Evolutionary conservation across 64 coral and sea anemone genomes (phyloP), one percentile per base, ranked within the genome.

Genomic region (Montipora foliosa): DNA sequence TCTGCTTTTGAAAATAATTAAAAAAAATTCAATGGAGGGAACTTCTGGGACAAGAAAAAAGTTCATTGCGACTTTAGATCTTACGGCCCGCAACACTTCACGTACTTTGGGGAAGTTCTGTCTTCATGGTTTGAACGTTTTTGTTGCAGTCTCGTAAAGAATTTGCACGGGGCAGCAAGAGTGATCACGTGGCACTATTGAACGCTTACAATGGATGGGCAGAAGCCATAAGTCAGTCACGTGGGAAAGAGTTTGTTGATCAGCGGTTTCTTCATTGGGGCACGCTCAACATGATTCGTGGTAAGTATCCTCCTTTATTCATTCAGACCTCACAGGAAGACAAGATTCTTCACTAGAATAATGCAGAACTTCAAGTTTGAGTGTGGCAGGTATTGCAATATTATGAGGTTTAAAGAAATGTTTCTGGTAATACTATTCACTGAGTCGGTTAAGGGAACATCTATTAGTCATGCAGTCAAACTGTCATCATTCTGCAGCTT

Each of bases 281-380:
- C 44, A 96, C 95, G 8, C 95, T 96, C 10, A 96, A 93, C 57
- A 96, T 96, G 95, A 96, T 96, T 8, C 74, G 91, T 60, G 95
- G 95, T 96, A 72, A 4, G 93, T 79, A n/a, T 19, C 60, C 9
- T 24, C 3, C 13, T 12, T 64, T 64, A 64, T 64, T 64, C 61
- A 64, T 64, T 64, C 19, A 7, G 0, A 64, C 37, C 37, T 37
- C 37, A 37, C 37, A 37, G 37, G 37, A 37, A 37, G 37, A 37
- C 37, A 37, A 37, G 37, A 37, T 37, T 37, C 37, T 37, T 37
- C 37, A 37, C 37, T 37, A 37, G 37, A 37, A 37, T 37, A 37
- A 37, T 37, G 37, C 37, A 37, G 37, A 37, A 37, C 37, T 37
- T 37, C 37, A 37, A 37, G 37, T 37, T 37, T 37, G 1, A 37